Evolutionary conservation across 1,140 invertebrate species (phyloP).

Genomic region (Habropoda laboriosa): DNA sequence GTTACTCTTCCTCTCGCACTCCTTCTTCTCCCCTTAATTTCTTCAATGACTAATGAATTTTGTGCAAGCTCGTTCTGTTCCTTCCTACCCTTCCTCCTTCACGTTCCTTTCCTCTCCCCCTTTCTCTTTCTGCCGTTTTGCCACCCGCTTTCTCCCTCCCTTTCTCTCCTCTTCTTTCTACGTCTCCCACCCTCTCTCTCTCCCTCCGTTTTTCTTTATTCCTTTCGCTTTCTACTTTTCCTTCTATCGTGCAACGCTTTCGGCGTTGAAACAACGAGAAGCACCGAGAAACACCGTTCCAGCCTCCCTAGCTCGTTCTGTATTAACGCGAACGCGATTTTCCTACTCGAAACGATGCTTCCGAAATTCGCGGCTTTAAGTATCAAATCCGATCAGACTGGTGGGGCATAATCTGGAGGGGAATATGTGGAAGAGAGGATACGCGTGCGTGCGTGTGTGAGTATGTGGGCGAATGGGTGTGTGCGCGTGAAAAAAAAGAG

Average conservation of each 20-base stretch:
- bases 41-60: not conserved
- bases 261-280: no score
- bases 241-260: not conserved
- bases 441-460: not conserved
- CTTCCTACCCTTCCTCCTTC: not conserved
- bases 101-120: not conserved
- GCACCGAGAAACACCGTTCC: not conserved
- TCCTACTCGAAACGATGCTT: conserved; percentile 24
- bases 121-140: not conserved
- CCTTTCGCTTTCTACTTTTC: not conserved
- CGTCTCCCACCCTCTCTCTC: not conserved
- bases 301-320: not conserved
- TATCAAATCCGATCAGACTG: conserved; percentile 20
- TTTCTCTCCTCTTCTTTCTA: not conserved
- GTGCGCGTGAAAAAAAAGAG: not conserved
- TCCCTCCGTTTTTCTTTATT: not conserved
- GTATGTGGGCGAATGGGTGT: not conserved
- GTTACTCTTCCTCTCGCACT: not conserved
- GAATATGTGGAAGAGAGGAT: not conserved
- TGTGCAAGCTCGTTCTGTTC: not conserved
- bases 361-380: conserved; percentile 36
- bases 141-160: not conserved
- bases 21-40: not conserved
- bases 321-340: not conserved
- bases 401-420: conserved; percentile 30